Evolutionary conservation across 2,888 invertebrate species (phyloP).

Genomic region (Operophtera brumata): DNA sequence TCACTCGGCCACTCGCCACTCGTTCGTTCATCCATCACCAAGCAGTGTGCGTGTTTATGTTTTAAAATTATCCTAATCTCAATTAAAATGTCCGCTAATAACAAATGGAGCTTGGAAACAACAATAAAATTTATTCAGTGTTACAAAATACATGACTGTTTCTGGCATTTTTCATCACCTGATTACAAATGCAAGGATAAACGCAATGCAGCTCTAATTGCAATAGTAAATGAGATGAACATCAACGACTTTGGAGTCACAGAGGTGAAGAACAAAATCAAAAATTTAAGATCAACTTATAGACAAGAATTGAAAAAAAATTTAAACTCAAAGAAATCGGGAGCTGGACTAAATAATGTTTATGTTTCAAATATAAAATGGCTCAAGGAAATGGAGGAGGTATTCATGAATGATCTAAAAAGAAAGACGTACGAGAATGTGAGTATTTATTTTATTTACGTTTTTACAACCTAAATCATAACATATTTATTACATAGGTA

Average conservation of each 20-base stretch:
- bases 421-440: slow-evolving; percentile 13
- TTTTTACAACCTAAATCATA: slow-evolving; percentile 1
- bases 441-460: slow-evolving; percentile 9
- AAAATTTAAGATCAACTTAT: slow-evolving; percentile 23
- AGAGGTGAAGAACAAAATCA: slow-evolving; percentile 18
- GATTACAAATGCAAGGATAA: slow-evolving; percentile 12
- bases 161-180: slow-evolving; percentile 4
- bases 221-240: neutral
- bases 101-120: slow-evolving; percentile 9
- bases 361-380: slow-evolving; percentile 17
- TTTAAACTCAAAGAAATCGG: slow-evolving; percentile 14
- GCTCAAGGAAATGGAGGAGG: slow-evolving; percentile 18
- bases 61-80: slow-evolving; percentile 9
- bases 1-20: slow-evolving; percentile 12
- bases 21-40: slow-evolving; percentile 7
- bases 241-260: neutral
- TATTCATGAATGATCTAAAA: slow-evolving; percentile 7
- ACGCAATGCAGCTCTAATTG: slow-evolving; percentile 6
- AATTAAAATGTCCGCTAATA: slow-evolving; percentile 12
- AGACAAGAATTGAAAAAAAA: slow-evolving; percentile 22
- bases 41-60: slow-evolving; percentile 6
- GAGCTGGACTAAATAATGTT: slow-evolving; percentile 14
- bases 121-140: too few relatives aligned
- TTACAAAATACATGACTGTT: neutral
- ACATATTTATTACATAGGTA: slow-evolving; percentile 9